Percentiles rank a stretch among this genome's conserved stretches.
Evolutionary conservation across 2,797 vertebrate genomes (phyloP).

Genomic region (Otus scops): DNA sequence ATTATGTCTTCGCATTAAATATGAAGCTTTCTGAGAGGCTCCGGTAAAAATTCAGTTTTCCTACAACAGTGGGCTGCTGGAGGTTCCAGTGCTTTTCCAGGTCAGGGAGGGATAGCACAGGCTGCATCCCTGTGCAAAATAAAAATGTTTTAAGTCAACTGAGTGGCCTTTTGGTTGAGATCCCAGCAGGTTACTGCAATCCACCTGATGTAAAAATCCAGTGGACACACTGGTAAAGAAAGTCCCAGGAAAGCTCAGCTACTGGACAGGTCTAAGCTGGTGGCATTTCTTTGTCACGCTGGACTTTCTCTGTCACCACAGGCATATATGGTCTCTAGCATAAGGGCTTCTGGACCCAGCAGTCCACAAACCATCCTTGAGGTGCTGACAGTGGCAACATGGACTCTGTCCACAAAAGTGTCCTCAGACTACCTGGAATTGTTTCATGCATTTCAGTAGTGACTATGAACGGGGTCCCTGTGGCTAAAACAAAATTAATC

Average conservation of each 20-base stretch:
- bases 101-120: constrained; percentile 25
- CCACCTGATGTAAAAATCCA: constrained; percentile 36
- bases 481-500: not conserved
- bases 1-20: constrained; percentile 61
- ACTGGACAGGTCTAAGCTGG: not conserved
- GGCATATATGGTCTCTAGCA: not conserved
- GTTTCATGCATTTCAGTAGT: not conserved
- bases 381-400: not conserved
- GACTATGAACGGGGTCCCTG: not conserved
- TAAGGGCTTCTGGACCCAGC: not conserved
- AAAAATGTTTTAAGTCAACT: not conserved
- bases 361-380: not conserved
- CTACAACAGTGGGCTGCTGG: constrained; percentile 62
- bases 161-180: constrained; percentile 42
- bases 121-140: not conserved
- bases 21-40: constrained; percentile 63
- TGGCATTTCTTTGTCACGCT: not conserved
- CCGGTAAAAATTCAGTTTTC: constrained; percentile 55
- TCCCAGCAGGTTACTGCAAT: constrained; percentile 61
- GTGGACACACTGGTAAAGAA: not conserved
- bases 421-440: not conserved
- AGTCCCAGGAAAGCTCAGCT: constrained; percentile 16
- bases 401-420: not conserved
- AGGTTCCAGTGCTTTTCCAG: constrained; percentile 72
- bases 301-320: not conserved